Evolutionary conservation across 2,888 invertebrate genomes (phyloP), one percentile per base, ranked within the genome.

Genomic region (Protophormia terraenovae): DNA sequence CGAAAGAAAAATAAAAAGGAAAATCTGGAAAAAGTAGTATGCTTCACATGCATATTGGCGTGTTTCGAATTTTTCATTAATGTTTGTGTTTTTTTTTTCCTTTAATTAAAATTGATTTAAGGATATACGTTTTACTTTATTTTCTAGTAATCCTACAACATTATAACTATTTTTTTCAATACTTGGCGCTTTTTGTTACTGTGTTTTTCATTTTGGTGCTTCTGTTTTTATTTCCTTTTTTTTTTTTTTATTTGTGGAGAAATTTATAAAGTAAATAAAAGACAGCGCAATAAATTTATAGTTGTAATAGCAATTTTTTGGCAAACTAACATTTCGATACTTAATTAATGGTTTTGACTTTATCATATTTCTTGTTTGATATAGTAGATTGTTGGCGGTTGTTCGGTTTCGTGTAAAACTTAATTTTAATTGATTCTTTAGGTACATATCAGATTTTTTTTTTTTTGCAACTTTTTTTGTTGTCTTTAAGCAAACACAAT

Each of bases 101-200:
- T 84, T 79, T 87, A 86, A 86, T 86, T 86, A 81, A 82, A 85
- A 87, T 86, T 85, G 73, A 83, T 86, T 86, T 83, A 53, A 53
- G 50, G 60, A 24, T 71, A 77, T 69, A 27, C 8, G 24, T 53
- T 27, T 55, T 29, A 67, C 41, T 16, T 60, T 22, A 29, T 53
- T 69, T 50, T 22, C 24, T 27, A 64, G 12, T 55, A 45, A 19
- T 35, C 8, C 32, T 47, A 27, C 14, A 38, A 55, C 50, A 41
- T 50, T 32, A 45, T 78, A 29, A 71, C 58, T 47, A 66, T 55
- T 45, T 32, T 53, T 73, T 0, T 19, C 29, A 66, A 66, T 35
- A 55, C 8, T 76, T 76, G 71, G 66, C 64, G 76, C 76, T 72
- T 29, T 41, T 72, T 62, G 29, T 14, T 6, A 3, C 19, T 32